Base-by-base conservation (phyloP, 2,888 invertebrate species). In the Trachelus tabidus region DNA sequence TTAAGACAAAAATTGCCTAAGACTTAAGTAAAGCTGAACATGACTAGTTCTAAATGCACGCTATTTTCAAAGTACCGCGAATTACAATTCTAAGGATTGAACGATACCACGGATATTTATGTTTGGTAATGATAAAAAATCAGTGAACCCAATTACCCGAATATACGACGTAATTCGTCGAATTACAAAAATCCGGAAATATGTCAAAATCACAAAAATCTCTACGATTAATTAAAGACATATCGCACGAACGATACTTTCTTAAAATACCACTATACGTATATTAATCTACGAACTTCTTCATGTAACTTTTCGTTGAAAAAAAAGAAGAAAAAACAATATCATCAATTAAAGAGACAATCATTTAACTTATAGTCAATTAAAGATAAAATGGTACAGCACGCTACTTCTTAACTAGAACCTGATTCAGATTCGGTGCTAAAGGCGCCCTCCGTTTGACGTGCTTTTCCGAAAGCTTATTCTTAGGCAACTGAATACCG, bases 391-490 rank as follows among this genome's bases (percentile, higher is more conserved):
- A 9, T 56, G 56, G 23, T 56, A 56, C 56, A 56, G 9, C 23
- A 33, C 11, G 12, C 33, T 34, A 71, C 71, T 71, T 71, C 12
- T 71, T 71, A 71, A 79, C 12, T 76, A 31, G 4, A 33, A 76
- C 71, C 80, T 85, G 87, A 68, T 83, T 85, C 71, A 87, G 87
- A 80, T 83, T 87, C 4, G 90, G 90, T 1, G 87, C 85, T 33
- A 88, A 81, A 1, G 90, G 90, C 0, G 90, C 90, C 81, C 89
- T 85, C 81, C 90, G 86, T 34, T 90, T 90, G 9, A 90, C 85
- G 68, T 89, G 86, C 73, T 90, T 91, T 74, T 87, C 89, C 12
- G 88, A 82, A 34, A 86, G 79, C 75, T 83, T 86, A 75, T 88
- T 86, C 56, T 86, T 89, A 31, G 83, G 76, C 3, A 81, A 76